Evolutionary conservation across 1,140 invertebrate genomes (phyloP).

Genomic region (Drosophila novamexicana): DNA sequence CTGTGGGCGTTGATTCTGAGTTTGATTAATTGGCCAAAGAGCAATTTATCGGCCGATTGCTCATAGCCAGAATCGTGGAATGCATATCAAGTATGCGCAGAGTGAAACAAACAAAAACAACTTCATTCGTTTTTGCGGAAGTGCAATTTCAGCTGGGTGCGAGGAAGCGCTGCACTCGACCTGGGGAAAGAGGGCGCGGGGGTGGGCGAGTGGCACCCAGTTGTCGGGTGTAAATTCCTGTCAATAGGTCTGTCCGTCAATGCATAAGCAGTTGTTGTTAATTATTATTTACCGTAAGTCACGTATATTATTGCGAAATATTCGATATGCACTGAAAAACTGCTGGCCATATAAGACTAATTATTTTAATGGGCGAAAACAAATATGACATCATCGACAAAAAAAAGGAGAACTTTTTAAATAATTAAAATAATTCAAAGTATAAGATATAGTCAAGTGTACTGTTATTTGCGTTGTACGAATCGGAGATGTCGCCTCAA

Average conservation of each 20-base stretch:
- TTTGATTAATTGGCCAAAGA: conserved; percentile 62
- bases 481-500: too few relatives aligned
- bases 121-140: conserved; percentile 43
- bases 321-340: background rate
- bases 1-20: conserved; percentile 39
- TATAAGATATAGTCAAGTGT: background rate
- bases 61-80: conserved; percentile 28
- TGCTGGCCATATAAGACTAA: background rate
- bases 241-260: background rate
- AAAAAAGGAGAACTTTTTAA: background rate
- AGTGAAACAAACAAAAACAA: background rate
- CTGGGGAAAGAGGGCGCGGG: background rate
- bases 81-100: conserved; percentile 47
- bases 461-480: too few relatives aligned
- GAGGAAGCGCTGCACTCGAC: background rate
- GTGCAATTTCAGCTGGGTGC: background rate
- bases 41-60: conserved; percentile 52
- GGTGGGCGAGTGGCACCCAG: background rate
- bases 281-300: conserved; percentile 14
- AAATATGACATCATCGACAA: conserved; percentile 8
- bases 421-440: background rate
- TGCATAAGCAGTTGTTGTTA: conserved; percentile 14
- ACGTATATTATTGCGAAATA: conserved; percentile 10
- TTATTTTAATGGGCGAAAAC: background rate
- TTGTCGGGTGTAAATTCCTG: background rate